phyloP scores from a whole-genome alignment of 1,140 invertebrate species.

The Colletes gigas region DNA sequence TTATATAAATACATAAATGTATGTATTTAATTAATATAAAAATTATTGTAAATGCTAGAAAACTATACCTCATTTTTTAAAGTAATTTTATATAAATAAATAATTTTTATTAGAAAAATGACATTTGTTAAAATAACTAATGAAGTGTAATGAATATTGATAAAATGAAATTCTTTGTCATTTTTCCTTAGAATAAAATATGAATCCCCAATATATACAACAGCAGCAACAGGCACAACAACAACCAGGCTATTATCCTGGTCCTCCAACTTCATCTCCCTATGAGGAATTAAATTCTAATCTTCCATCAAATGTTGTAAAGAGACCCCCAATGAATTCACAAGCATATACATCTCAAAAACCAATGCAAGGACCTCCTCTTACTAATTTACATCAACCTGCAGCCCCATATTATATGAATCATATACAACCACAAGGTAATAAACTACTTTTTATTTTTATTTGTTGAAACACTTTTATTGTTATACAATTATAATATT shows the following conservation, averaged over 20 bases:
- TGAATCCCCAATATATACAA: conserved; percentile 75
- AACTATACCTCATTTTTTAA: neutral
- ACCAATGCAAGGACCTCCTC: conserved; percentile 45
- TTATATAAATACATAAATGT: neutral
- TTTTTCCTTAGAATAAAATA: conserved; percentile 52
- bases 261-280: conserved; percentile 53
- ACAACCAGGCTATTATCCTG: conserved; percentile 55
- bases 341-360: conserved; percentile 59
- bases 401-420: conserved; percentile 62
- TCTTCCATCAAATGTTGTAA: conserved; percentile 54
- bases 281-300: conserved; percentile 67
- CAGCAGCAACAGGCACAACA: conserved; percentile 65
- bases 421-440: conserved; percentile 50
- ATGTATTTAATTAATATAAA: neutral
- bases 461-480: neutral
- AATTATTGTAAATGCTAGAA: neutral
- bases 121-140: neutral
- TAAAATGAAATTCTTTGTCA: conserved; percentile 1
- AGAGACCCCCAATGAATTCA: conserved; percentile 41
- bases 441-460: neutral
- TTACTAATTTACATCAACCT: conserved; percentile 41
- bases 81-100: neutral
- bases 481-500: conserved; percentile 15
- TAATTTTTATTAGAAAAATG: neutral
- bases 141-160: neutral